These are phyloP conservation scores for Parochlus steinenii DNA, from an alignment of 2,888 invertebrate genomes.

Conservation along the genomic window DNA sequence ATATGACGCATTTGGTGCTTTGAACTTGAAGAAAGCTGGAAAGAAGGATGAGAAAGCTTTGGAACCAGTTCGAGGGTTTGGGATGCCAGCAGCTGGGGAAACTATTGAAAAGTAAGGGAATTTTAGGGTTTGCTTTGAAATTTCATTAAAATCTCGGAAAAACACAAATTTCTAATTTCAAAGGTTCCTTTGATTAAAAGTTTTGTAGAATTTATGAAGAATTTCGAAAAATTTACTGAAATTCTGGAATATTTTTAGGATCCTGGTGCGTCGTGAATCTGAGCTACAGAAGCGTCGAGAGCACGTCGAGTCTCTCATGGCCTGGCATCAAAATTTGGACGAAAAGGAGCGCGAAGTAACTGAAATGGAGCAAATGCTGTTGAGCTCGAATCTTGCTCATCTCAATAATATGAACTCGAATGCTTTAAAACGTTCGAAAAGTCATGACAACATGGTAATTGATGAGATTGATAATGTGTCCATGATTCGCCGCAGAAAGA, in stretches of 20 bases:
- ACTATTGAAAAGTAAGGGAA: slow-evolving; percentile 7
- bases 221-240: not conserved
- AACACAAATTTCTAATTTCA: not conserved
- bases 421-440: not conserved
- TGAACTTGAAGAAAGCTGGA: too few relatives aligned
- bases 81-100: slow-evolving; percentile 1
- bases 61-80: too few relatives aligned
- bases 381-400: slow-evolving; percentile 15
- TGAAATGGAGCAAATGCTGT: slow-evolving; percentile 30
- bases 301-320: slow-evolving; percentile 33
- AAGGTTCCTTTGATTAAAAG: not conserved
- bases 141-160: not conserved
- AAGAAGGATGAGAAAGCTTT: too few relatives aligned
- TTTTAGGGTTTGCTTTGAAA: not conserved
- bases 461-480: slow-evolving; percentile 10
- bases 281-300: slow-evolving; percentile 31
- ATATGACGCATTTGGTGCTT: too few relatives aligned
- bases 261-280: slow-evolving; percentile 32
- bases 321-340: slow-evolving; percentile 36
- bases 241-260: slow-evolving; percentile 22
- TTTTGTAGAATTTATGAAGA: not conserved
- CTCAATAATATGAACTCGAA: not conserved
- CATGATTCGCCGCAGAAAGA: slow-evolving; percentile 5
- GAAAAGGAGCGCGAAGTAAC: slow-evolving; percentile 35
- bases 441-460: not conserved